Base-by-base conservation (phyloP, 2,888 invertebrate genomes). In the Tridacna gigas region DNA sequence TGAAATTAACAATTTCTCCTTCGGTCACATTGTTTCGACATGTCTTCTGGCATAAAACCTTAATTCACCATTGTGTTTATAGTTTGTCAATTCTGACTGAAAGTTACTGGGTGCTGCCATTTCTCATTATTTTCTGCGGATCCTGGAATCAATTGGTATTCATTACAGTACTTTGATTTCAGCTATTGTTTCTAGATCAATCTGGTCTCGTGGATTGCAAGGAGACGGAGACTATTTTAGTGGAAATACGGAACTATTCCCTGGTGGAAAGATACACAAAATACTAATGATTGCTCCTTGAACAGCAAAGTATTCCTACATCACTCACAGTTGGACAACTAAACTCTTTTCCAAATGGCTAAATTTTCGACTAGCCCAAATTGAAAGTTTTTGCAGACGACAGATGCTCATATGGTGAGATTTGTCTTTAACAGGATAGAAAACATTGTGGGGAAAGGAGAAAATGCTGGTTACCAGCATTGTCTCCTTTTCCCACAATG, bases 141-240 rank as follows among this genome's bases (percentile, higher is more conserved):
- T 45, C 51, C 71, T 51, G 51, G 22, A 71, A 71, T 71, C 77
- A 77, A 84, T 84, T 84, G 81, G 76, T 84, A 84, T 84, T 84
- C 84, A 84, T 84, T 84, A 84, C 76, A 60, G 79, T 76, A 48
- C 75, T 80, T 71, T 71, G 76, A 80, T 80, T 77, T 81, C 56
- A 60, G 71, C 83, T 73, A 86, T 86, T 86, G 86, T 86, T 86
- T 86, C 79, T 77, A 65, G 77, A 83, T 86, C 86, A 83, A 86
- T 86, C 82, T 71, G 61, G 71, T 20, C 61, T 47, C 65, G 63
- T 73, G 69, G 71, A 81, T 81, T 81, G 67, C 73, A 71, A 26
- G 51, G 71, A 71, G 71, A 71, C 71, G 71, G 37, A 51, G 25
- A 71, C 51, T 71, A 47, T 51, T 71, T 69, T 48, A 71, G 71